A percentile compares a stretch with the other conserved stretches of the same genome.
Evolutionary conservation across 1,140 invertebrate genomes (phyloP).

Genomic region (Oedothorax gibbosus): DNA sequence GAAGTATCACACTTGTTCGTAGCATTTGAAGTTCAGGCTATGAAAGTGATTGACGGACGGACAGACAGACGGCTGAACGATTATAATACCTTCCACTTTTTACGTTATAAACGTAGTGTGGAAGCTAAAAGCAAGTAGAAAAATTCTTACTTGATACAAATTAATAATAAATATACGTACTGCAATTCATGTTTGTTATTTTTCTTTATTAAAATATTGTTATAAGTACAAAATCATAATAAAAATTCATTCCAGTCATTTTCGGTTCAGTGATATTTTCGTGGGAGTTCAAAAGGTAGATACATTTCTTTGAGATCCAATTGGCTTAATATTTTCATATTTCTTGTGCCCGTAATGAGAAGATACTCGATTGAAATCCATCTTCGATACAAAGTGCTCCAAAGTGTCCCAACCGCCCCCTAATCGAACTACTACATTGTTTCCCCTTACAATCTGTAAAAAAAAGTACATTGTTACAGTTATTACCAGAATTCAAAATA

Average conservation of each 20-base stretch:
- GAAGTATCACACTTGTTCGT: too few relatives aligned
- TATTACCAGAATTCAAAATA: background rate
- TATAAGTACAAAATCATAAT: background rate
- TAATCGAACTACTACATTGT: constrained; percentile 92
- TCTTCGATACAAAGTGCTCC: constrained; percentile 80
- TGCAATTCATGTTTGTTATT: background rate
- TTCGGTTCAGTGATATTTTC: too few relatives aligned
- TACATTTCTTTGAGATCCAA: background rate
- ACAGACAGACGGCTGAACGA: too few relatives aligned
- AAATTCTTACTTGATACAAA: background rate
- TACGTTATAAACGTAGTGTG: too few relatives aligned
- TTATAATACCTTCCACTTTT: too few relatives aligned
- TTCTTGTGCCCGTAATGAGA: background rate
- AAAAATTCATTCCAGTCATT: background rate
- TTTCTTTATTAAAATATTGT: constrained; percentile 13
- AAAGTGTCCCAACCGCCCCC: constrained; percentile 92
- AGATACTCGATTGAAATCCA: constrained; percentile 14
- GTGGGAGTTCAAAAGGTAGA: background rate
- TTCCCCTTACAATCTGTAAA: constrained; percentile 69
- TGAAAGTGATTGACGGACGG: too few relatives aligned
- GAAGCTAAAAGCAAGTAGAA: too few relatives aligned
- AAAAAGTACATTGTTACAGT: background rate
- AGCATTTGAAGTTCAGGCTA: too few relatives aligned
- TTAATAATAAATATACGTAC: background rate
- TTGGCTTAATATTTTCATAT: background rate